Conservation (phyloP, 2,888 invertebrate genomes). For the Protophormia terraenovae region DNA sequence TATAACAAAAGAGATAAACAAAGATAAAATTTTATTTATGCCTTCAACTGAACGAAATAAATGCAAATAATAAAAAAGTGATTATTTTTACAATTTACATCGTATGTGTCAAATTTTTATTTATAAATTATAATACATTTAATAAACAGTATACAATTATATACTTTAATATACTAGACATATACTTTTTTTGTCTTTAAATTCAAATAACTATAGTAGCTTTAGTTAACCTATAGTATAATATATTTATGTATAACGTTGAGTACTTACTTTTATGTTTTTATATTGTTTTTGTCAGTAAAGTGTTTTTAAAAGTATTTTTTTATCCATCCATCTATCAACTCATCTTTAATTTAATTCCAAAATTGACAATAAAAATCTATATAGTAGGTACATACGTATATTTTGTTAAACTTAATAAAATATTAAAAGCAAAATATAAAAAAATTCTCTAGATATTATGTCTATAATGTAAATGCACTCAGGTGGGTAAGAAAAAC, state of each 20-base stretch:
- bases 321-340: neutral
- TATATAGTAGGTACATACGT: neutral
- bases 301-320: conserved; percentile 8
- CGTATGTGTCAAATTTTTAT: conserved; percentile 55
- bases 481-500: neutral
- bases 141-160: neutral
- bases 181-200: too few relatives aligned
- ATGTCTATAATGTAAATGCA: neutral
- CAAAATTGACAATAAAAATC: conserved; percentile 70
- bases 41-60: conserved; percentile 23
- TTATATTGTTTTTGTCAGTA: neutral
- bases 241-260: neutral
- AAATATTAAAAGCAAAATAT: neutral
- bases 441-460: neutral
- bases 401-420: neutral
- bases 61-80: conserved; percentile 52
- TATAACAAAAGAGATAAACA: conserved; percentile 50
- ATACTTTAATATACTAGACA: neutral
- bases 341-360: conserved; percentile 64
- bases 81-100: conserved; percentile 40
- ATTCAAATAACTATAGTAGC: conserved; percentile 64
- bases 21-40: conserved; percentile 47
- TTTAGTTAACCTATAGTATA: conserved; percentile 41
- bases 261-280: neutral
- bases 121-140: neutral